Conservation (phyloP, 1,140 invertebrate species). For the Tetraneura akinire region DNA sequence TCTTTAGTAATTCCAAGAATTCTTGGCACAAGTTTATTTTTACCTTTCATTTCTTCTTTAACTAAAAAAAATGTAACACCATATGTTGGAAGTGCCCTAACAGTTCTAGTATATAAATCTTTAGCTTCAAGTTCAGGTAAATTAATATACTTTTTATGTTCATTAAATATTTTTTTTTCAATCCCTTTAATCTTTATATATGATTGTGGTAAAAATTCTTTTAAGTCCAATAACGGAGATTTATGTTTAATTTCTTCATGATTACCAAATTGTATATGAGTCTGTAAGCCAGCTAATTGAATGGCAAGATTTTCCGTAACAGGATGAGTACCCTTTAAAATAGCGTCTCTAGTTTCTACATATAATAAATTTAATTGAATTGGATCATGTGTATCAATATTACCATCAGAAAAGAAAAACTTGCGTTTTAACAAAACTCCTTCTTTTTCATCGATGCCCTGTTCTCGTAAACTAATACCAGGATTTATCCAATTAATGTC, state of each 20-base stretch:
- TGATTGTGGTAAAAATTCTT: conserved; percentile 93
- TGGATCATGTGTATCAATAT: conserved; percentile 96
- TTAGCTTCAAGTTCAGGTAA: conserved; percentile 90
- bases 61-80: conserved; percentile 98
- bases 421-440: conserved; percentile 88
- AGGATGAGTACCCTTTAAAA: conserved; percentile 96
- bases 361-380: conserved; percentile 96
- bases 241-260: conserved; percentile 91
- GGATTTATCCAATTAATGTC: conserved; percentile 99
- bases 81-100: conserved; percentile 91
- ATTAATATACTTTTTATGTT: conserved; percentile 80
- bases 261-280: conserved; percentile 97
- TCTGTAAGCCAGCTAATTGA: conserved; percentile 95
- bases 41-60: conserved; percentile 96
- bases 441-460: conserved; percentile 90
- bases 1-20: conserved; percentile 98
- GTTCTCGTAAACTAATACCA: conserved; percentile 91
- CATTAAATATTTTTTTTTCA: conserved; percentile 92
- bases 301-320: conserved; percentile 93
- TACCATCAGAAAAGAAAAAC: conserved; percentile 98
- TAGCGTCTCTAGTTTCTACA: conserved; percentile 92
- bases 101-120: conserved; percentile 92
- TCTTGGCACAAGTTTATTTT: conserved; percentile 94
- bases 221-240: conserved; percentile 82
- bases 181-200: conserved; percentile 92